Conservation (phyloP, 2,797 vertebrate genomes). For the Choloepus didactylus region DNA sequence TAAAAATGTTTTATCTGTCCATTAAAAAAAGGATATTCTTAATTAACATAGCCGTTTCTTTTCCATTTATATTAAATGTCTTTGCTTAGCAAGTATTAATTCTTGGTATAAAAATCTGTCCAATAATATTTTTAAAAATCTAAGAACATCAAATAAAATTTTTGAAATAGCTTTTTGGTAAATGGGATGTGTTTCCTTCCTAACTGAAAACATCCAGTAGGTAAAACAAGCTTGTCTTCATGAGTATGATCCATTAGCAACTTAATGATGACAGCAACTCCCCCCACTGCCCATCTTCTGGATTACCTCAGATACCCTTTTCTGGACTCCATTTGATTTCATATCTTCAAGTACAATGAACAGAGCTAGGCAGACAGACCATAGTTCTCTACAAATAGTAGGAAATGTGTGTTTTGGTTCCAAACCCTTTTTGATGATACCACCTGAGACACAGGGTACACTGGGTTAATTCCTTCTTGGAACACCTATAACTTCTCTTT, state of each 20-base stretch:
- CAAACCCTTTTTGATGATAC: slow-evolving; percentile 24
- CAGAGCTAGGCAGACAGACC: slow-evolving; percentile 6
- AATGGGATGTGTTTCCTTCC: slow-evolving; percentile 38
- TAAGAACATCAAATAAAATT: slow-evolving; percentile 25
- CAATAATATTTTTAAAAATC: neutral
- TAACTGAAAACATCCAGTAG: slow-evolving; percentile 37
- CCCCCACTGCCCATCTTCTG: neutral
- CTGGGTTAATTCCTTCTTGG: neutral
- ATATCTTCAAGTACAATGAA: slow-evolving; percentile 42
- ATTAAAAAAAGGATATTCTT: slow-evolving; percentile 14
- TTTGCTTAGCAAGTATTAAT: slow-evolving; percentile 60
- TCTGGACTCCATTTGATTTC: slow-evolving; percentile 39
- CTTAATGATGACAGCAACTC: neutral
- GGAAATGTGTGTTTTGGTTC: slow-evolving; percentile 32
- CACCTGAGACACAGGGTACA: neutral
- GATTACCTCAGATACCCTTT: slow-evolving; percentile 11
- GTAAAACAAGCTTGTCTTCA: slow-evolving; percentile 11
- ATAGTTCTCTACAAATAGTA: slow-evolving; percentile 59
- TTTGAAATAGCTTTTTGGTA: neutral
- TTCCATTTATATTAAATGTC: slow-evolving; percentile 20
- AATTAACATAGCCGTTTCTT: slow-evolving; percentile 33
- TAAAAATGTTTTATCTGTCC: slow-evolving; percentile 24
- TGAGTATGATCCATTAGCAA: neutral
- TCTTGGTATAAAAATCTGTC: slow-evolving; percentile 31
- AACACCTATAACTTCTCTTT: slow-evolving; percentile 38